Evolutionary conservation across 2,888 invertebrate species (phyloP).

Genomic region (Didymodactylos carnosus): DNA sequence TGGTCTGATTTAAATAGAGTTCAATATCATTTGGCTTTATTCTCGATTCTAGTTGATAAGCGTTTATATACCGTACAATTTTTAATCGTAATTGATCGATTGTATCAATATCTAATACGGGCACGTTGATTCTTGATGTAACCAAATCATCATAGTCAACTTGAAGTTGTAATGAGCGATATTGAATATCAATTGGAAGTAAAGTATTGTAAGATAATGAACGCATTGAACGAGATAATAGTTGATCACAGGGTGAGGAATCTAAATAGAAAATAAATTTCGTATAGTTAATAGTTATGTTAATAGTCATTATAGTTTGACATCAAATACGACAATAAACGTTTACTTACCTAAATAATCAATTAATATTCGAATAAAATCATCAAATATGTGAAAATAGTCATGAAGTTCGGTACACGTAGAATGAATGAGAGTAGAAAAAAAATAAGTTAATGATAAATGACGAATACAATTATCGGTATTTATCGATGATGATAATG

Average conservation of each 20-base stretch:
- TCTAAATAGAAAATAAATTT: no score
- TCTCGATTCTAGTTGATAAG: neutral
- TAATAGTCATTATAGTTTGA: no score
- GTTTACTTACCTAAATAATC: no score
- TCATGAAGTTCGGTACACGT: neutral
- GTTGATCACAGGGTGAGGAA: neutral
- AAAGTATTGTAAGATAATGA: neutral
- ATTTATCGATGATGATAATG: no score
- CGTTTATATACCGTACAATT: neutral
- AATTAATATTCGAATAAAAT: neutral
- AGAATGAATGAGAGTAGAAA: neutral
- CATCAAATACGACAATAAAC: no score
- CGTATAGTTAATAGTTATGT: no score
- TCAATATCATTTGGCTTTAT: neutral
- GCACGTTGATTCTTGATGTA: neutral
- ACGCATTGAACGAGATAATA: neutral
- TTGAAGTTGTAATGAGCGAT: neutral
- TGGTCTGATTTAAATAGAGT: no score
- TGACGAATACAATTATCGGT: no score
- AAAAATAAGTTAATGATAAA: neutral
- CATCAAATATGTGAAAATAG: neutral
- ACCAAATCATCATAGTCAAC: neutral
- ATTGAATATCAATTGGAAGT: neutral
- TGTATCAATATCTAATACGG: slow-evolving; percentile 7
- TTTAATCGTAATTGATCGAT: slow-evolving; percentile 2